Evolutionary conservation across 2,888 invertebrate species (phyloP), one percentile per base, ranked within the genome.

Genomic region (Caenorhabditis parvicauda): DNA sequence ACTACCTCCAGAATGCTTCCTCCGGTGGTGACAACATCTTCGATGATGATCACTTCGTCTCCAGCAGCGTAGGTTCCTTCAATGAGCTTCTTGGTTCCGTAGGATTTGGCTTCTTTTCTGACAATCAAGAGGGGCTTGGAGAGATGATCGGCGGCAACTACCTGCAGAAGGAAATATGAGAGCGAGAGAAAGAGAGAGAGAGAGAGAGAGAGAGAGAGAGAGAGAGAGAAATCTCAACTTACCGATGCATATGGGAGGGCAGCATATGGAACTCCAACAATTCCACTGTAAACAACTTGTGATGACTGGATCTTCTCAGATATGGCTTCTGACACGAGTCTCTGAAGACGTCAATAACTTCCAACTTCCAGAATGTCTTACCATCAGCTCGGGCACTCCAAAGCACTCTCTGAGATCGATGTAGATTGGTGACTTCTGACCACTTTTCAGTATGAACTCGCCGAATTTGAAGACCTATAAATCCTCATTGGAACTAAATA

Each of bases 61-160:
- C 89, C 90, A 28, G 84, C 81, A 61, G 87, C 86, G 79, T 87
- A 94, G 61, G 87, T 42, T 0, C 96, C 98, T 84, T 98, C 98
- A 47, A 98, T 89, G 55, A 94, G 84, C 82, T 94, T 93, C 82
- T 92, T 94, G 0, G 94, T 96, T 0, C 98, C 98, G 82, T 98
- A 93, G 1, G 87, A 86, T 83, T 98, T 98, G 0, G 89, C 88
- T 84, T 98, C 95, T 82, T 95, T 94, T 41, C 98, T 73, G 21
- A 79, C 70, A 47, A 85, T 81, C 56, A 85, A 64, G 82, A 84
- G 82, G 0, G 84, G 84, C 29, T 81, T 73, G 43, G 82, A 74
- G 42, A 82, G 72, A n/a, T 77, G 71, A 0, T 77, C 72, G 5
- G 82, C 81, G 47, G 84, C 81, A 28, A 81, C 74, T 2, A 50